Conservation (phyloP, 1,140 invertebrate species). For the Drosophila insularis region DNA sequence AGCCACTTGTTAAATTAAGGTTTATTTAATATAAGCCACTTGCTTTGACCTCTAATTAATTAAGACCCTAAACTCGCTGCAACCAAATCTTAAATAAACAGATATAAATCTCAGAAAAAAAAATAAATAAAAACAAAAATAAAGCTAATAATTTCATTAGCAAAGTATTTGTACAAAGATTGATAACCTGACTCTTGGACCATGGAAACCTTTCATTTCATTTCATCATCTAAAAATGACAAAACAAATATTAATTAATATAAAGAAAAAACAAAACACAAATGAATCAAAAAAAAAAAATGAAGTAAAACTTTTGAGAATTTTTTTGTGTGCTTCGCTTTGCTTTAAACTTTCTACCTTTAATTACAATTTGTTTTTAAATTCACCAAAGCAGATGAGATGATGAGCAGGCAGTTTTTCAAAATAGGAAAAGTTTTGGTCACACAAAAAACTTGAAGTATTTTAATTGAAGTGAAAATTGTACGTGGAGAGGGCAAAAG, state of each 20-base stretch:
- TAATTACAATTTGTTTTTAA: slow-evolving; percentile 61
- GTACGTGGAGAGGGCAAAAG: not conserved
- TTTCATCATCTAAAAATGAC: slow-evolving; percentile 38
- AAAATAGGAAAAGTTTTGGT: slow-evolving; percentile 69
- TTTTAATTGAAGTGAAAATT: slow-evolving; percentile 69
- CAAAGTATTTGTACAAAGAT: not conserved
- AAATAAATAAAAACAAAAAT: slow-evolving; percentile 5
- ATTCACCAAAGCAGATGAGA: slow-evolving; percentile 13
- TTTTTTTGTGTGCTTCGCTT: slow-evolving; percentile 16
- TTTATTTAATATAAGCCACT: slow-evolving; percentile 38
- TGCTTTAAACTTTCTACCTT: slow-evolving; percentile 54
- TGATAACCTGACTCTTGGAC: slow-evolving; percentile 11
- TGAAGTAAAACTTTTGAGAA: slow-evolving; percentile 41
- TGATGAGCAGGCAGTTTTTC: slow-evolving; percentile 42
- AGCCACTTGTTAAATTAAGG: not conserved
- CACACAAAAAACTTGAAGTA: slow-evolving; percentile 40
- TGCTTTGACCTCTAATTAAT: slow-evolving; percentile 45
- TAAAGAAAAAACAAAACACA: slow-evolving; percentile 49
- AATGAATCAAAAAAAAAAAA: slow-evolving; percentile 39
- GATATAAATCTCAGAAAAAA: slow-evolving; percentile 34
- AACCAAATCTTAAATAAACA: slow-evolving; percentile 26
- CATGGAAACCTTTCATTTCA: slow-evolving; percentile 39
- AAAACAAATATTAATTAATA: slow-evolving; percentile 75
- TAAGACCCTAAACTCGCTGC: slow-evolving; percentile 30
- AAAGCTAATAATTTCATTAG: slow-evolving; percentile 51